Evolutionary conservation across 2,888 invertebrate genomes (phyloP), one percentile per base, ranked within the genome.

Genomic region (Cremastinae sp.): DNA sequence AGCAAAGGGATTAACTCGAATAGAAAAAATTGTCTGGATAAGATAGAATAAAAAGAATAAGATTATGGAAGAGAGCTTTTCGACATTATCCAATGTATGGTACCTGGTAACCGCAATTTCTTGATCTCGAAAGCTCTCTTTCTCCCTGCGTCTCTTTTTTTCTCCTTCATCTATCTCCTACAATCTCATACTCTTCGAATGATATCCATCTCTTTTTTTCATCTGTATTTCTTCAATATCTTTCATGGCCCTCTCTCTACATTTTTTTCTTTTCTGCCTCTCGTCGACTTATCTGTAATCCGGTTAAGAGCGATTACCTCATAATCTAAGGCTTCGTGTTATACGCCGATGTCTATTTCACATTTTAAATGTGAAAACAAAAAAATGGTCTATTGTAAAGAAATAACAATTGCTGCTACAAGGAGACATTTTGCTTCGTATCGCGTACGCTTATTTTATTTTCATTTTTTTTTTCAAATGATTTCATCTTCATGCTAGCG

Each of bases 261-360:
- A 43, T 1, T 37, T 37, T 10, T 47, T n/a, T 49, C 16, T 47
- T 47, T 10, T 37, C 35, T 2, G 10, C 47, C 56, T 39, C 62
- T 45, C 12, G 39, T 49, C 39, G 64, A 64, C 59, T 70, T 43
- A 47, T 39, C 64, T 71, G 55, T 75, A 71, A 75, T 71, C 66
- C 65, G 61, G 61, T 75, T 71, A 75, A 71, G 66, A 62, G 71
- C 56, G 56, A 75, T 75, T 71, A 71, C 49, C 35, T 71, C 45
- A 66, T 75, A 71, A 75, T 66, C 66, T 56, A 75, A 66, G 75
- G 75, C 66, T 75, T 75, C 75, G 49, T 47, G 56, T 55, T 59
- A 62, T 47, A 47, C 41, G 20, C 59, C 56, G 45, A 61, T 51
- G 55, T 51, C 14, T 47, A 71, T 59, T 41, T 20, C 28, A 9